Conservation (phyloP, 2,888 invertebrate genomes). For the Acheta domesticus region DNA sequence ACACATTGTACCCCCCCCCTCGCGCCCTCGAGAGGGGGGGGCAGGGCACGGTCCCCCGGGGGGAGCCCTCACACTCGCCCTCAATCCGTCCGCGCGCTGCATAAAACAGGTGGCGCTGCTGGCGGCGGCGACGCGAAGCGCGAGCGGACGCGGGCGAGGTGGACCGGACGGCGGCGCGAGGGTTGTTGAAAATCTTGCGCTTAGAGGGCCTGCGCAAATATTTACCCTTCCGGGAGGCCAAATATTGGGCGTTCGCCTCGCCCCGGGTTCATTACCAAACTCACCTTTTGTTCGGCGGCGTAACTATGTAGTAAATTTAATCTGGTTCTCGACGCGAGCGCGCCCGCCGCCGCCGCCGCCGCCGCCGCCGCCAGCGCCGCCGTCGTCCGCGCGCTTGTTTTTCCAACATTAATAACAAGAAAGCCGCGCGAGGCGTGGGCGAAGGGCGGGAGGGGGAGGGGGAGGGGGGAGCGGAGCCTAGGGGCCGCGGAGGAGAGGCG, state of each 20-base stretch:
- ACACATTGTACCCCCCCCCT: neutral
- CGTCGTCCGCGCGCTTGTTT: slow-evolving; percentile 33
- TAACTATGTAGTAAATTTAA: slow-evolving; percentile 37
- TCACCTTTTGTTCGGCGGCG: slow-evolving; percentile 34
- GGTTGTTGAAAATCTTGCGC: slow-evolving; percentile 24
- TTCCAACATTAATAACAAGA: slow-evolving; percentile 34
- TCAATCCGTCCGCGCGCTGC: neutral
- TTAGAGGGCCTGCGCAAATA: slow-evolving; percentile 33
- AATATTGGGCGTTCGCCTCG: slow-evolving; percentile 32
- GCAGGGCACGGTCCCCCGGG: neutral
- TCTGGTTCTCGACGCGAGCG: slow-evolving; percentile 24
- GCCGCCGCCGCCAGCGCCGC: neutral
- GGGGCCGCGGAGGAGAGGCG: neutral
- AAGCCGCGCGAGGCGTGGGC: neutral
- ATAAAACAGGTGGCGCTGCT: slow-evolving; percentile 25
- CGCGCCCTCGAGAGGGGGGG: neutral
- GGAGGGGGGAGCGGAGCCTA: neutral
- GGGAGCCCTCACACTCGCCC: no score
- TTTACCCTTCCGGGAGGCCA: slow-evolving; percentile 31
- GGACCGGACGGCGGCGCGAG: neutral
- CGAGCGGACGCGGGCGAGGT: neutral
- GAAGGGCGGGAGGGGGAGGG: no score
- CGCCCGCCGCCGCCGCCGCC: neutral
- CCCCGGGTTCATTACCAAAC: slow-evolving; percentile 35
- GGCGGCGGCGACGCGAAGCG: slow-evolving; percentile 1